Conservation (phyloP, 2,888 invertebrate species). For the Boloria selene region DNA sequence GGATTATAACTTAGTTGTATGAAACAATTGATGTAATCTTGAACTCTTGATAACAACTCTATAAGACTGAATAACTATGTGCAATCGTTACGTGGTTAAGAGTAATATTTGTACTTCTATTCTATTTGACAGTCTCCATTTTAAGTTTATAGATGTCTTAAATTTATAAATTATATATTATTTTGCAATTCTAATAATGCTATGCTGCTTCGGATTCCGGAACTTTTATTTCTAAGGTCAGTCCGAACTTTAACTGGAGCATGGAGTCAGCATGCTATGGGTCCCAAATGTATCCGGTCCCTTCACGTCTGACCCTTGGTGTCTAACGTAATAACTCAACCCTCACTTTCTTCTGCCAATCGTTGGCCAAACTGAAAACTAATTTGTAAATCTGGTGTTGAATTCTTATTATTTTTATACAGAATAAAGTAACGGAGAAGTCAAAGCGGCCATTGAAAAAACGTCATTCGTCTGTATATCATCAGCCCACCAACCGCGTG, state of each 20-base stretch:
- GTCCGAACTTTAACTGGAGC: conserved; percentile 67
- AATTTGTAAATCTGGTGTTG: conserved; percentile 43
- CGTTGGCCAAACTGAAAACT: not conserved
- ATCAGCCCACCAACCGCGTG: conserved; percentile 94
- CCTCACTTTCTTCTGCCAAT: conserved; percentile 11
- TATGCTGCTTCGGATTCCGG: conserved; percentile 81
- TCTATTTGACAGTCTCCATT: conserved; percentile 19
- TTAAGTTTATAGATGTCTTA: conserved; percentile 26
- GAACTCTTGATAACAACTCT: conserved; percentile 2
- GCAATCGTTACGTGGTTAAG: conserved; percentile 12
- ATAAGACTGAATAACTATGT: conserved; percentile 4
- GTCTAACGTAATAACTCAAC: conserved; percentile 29
- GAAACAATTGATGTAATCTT: conserved; percentile 7
- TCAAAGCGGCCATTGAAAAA: conserved; percentile 94
- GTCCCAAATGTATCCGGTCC: conserved; percentile 58
- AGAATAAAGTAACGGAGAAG: conserved; percentile 94
- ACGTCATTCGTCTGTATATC: conserved; percentile 92
- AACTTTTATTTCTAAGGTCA: conserved; percentile 78
- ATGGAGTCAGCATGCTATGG: conserved; percentile 75
- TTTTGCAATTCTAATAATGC: conserved; percentile 73
- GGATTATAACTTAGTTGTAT: conserved; percentile 17
- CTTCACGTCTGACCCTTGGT: conserved; percentile 28
- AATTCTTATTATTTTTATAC: conserved; percentile 60
- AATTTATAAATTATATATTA: conserved; percentile 47
- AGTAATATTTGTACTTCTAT: conserved; percentile 10